These are phyloP conservation scores for Smithornis capensis DNA, from an alignment of 2,113 vertebrate genomes.

Conservation along the genomic window DNA sequence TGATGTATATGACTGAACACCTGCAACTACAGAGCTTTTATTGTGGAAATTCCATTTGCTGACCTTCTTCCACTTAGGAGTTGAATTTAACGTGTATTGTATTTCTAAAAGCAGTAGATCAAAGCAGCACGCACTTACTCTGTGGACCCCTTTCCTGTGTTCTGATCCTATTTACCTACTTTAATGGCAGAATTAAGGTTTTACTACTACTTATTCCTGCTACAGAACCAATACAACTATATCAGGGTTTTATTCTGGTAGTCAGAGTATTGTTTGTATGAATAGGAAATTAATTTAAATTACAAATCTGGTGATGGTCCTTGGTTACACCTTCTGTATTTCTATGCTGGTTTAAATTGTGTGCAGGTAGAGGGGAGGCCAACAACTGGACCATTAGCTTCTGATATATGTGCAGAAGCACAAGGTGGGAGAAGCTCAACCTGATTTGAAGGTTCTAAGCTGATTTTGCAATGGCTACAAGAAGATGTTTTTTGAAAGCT, in stretches of 20 bases:
- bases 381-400: not conserved
- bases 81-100: constrained; percentile 32
- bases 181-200: constrained; percentile 14
- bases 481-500: not conserved
- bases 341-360: not conserved
- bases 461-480: not conserved
- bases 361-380: not conserved
- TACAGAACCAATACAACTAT: not conserved
- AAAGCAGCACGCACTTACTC: constrained; percentile 17
- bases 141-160: not conserved
- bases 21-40: constrained; percentile 74
- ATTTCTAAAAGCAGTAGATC: constrained; percentile 43
- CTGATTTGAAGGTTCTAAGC: not conserved
- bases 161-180: constrained; percentile 1
- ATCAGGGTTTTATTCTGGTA: not conserved
- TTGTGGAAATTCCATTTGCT: constrained; percentile 64
- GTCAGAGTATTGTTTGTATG: not conserved
- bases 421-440: not conserved
- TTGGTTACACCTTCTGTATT: not conserved
- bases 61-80: constrained; percentile 43
- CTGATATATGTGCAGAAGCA: not conserved
- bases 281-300: not conserved
- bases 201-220: constrained; percentile 22
- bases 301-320: not conserved
- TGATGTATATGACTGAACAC: constrained; percentile 79